These are phyloP conservation scores for Blomia tropicalis DNA, from an alignment of 2,888 invertebrate species.

Conservation along the genomic window DNA sequence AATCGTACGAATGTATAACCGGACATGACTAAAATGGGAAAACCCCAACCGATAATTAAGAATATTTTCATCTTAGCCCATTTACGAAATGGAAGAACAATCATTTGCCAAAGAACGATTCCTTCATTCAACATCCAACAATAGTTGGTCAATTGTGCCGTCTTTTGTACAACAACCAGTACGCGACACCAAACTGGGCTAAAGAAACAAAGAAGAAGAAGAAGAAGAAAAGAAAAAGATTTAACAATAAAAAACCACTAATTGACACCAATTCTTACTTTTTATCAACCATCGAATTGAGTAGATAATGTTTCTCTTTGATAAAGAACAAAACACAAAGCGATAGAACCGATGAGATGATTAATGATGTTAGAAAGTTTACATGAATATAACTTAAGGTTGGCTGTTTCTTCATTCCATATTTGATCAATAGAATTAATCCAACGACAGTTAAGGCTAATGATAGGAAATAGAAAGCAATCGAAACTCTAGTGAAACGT, in stretches of 20 bases:
- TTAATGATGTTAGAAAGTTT: conserved; percentile 46
- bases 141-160: conserved; percentile 47
- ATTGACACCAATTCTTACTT: conserved; percentile 14
- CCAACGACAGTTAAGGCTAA: conserved; percentile 44
- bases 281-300: conserved; percentile 22
- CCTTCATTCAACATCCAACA: conserved; percentile 53
- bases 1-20: conserved; percentile 21
- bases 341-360: conserved; percentile 44
- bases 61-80: conserved; percentile 37
- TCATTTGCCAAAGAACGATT: conserved; percentile 48
- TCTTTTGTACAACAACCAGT: conserved; percentile 43
- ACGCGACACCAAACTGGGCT: conserved; percentile 39
- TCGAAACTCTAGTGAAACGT: conserved; percentile 42
- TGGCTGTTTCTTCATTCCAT: conserved; percentile 41
- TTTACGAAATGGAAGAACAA: conserved; percentile 49
- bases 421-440: conserved; percentile 40
- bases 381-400: conserved; percentile 39
- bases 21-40: conserved; percentile 21
- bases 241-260: conserved; percentile 7
- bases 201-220: too few relatives aligned
- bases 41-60: conserved; percentile 34
- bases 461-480: conserved; percentile 42
- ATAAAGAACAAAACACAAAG: conserved; percentile 41
- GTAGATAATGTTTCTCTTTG: conserved; percentile 18
- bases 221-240: too few relatives aligned